These are phyloP conservation scores for Bombus picipes DNA, from an alignment of 1,140 invertebrate species.

Conservation along the genomic window DNA sequence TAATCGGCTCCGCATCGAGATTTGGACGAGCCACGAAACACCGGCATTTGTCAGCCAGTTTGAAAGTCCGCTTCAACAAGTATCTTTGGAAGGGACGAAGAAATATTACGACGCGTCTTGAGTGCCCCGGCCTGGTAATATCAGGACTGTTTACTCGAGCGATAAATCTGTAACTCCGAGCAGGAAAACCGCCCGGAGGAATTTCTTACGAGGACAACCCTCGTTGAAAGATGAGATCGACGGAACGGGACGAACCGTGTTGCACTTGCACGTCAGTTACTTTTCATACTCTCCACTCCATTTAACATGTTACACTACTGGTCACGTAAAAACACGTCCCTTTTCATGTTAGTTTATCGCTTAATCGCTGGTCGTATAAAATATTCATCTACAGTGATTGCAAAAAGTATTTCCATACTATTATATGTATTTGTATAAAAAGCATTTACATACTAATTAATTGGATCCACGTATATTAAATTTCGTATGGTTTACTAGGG, in stretches of 20 bases:
- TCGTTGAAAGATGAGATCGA: constrained; percentile 8
- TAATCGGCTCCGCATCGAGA: constrained; percentile 67
- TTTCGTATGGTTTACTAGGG: too few species aligned
- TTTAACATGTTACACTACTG: neutral
- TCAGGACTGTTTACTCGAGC: constrained; percentile 34
- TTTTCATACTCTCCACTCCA: neutral
- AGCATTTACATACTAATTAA: too few species aligned
- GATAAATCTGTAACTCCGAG: constrained; percentile 33
- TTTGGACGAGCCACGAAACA: constrained; percentile 62
- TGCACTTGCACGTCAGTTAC: neutral
- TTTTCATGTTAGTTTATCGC: neutral
- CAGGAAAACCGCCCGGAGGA: constrained; percentile 8
- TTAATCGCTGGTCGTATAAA: too few species aligned
- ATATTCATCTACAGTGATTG: too few species aligned
- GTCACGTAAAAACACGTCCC: neutral
- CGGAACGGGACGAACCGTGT: neutral
- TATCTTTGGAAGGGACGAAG: constrained; percentile 64
- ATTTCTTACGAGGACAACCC: constrained; percentile 25
- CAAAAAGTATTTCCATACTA: too few species aligned
- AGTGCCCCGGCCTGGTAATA: constrained; percentile 33
- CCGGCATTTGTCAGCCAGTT: constrained; percentile 61
- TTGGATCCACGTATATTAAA: too few species aligned
- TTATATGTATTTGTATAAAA: too few species aligned
- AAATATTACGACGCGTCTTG: constrained; percentile 62
- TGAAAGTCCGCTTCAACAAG: constrained; percentile 62